Base-by-base conservation (phyloP, 2,797 vertebrate species). In the Ceryle rudis region DNA sequence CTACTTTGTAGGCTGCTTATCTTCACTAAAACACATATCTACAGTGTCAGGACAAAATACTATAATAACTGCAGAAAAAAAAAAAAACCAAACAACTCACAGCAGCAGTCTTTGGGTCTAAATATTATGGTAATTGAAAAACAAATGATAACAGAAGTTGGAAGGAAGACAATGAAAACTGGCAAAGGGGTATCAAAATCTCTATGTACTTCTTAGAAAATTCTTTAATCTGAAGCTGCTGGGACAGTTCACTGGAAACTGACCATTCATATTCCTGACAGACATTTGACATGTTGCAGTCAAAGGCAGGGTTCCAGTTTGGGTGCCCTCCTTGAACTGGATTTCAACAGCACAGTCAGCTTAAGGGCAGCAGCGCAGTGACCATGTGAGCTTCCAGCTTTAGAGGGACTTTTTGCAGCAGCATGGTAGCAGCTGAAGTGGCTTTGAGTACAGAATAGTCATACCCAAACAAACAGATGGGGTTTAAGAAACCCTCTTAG, bases 71-170 rank as follows among this genome's bases (percentile, higher is more conserved):
- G 16, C 1, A 6, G 9, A 14, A 21, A 31, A 52, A 54, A 55
- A 18, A 7, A 15, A 20, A 28, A 37, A 37, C 4, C 39, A 39
- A 39, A 39, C 35, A 49, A 11, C 10, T 14, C 6, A n/a, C 26
- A 67, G 15, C 6, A 49, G 22, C 31, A 72, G 6, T 11, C 19
- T 60, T 39, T 65, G 35, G 10, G 25, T 67, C 25, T 81, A 64
- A 85, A 74, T 47, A 69, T 4, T 28, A 49, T 2, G 6, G 29
- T 8, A 60, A 60, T 18, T 42, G 39, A 79, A 47, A 66, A 64
- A 5, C 2, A 42, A 44, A 47, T 2, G 26, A 29, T 18, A 33
- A 29, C 1, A 5, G 29, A 42, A 0, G 1, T 13, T 58, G 18
- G 44, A 85, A 86, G 6, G 6, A 26, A 77, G 71, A n/a, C 26